A percentile compares a stretch with the other conserved stretches of the same genome.
phyloP scores from a whole-genome alignment of 1,140 invertebrate genomes.

The Tribolium madens region DNA sequence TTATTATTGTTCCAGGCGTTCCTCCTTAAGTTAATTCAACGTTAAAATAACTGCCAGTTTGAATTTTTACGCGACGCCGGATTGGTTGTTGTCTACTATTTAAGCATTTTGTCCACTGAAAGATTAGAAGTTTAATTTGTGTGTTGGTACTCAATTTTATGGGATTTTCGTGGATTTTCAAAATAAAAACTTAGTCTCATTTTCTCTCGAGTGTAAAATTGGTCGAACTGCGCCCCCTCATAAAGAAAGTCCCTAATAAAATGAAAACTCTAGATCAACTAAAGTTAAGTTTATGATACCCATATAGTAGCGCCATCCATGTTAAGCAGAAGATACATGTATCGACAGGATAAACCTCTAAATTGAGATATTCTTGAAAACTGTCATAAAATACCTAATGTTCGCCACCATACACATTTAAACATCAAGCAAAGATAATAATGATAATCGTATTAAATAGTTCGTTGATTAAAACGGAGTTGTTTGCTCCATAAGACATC shows the following conservation, averaged over 20 bases:
- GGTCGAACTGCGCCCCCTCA: background rate
- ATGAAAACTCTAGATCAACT: conserved; percentile 12
- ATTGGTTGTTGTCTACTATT: background rate
- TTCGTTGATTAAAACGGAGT: conserved; percentile 7
- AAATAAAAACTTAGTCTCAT: background rate
- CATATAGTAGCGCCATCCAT: conserved; percentile 6
- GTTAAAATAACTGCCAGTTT: conserved; percentile 7
- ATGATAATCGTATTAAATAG: conserved; percentile 11
- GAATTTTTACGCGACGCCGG: background rate
- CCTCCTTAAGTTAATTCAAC: conserved; percentile 1
- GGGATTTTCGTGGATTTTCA: background rate
- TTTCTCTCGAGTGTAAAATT: conserved; percentile 25
- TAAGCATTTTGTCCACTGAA: background rate
- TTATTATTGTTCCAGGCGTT: conserved; percentile 11
- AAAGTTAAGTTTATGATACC: conserved; percentile 24
- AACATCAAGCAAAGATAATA: background rate
- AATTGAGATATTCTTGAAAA: conserved; percentile 33
- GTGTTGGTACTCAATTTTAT: background rate
- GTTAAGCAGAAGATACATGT: conserved; percentile 20
- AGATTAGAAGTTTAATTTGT: background rate
- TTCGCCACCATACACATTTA: background rate
- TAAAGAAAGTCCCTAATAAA: conserved; percentile 30
- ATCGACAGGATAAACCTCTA: background rate
- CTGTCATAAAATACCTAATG: background rate
- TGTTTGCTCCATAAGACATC: background rate